These are phyloP conservation scores for Pristionchus arcanus DNA, from an alignment of 2,888 invertebrate species.

Conservation along the genomic window DNA sequence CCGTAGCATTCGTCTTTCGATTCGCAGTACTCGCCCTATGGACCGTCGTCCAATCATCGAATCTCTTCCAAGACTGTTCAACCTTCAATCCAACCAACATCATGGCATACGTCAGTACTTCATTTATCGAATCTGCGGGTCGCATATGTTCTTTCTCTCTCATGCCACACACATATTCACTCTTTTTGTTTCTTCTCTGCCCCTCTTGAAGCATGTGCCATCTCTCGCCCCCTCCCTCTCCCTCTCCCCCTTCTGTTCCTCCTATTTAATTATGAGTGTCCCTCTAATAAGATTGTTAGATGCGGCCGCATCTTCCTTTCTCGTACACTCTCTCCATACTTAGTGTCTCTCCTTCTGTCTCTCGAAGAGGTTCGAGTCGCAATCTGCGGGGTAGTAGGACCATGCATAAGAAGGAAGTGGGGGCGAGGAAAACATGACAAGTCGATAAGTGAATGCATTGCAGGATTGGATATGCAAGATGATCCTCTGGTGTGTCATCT, in stretches of 20 bases:
- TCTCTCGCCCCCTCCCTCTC: neutral
- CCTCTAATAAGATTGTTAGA: slow-evolving; percentile 49
- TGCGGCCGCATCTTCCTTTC: slow-evolving; percentile 11
- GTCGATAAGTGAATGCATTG: slow-evolving; percentile 56
- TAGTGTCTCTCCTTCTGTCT: neutral
- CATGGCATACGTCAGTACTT: slow-evolving; percentile 42
- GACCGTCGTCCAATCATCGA: slow-evolving; percentile 74
- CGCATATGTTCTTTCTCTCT: slow-evolving; percentile 40
- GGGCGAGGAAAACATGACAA: slow-evolving; percentile 33
- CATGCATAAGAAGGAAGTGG: slow-evolving; percentile 3
- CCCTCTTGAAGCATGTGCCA: neutral
- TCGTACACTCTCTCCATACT: slow-evolving; percentile 9
- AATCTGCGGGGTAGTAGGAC: neutral
- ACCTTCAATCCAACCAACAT: slow-evolving; percentile 66
- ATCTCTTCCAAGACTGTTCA: slow-evolving; percentile 76
- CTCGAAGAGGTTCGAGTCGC: neutral
- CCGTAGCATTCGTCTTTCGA: slow-evolving; percentile 81
- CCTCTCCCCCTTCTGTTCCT: slow-evolving; percentile 24
- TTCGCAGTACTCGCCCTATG: slow-evolving; percentile 79
- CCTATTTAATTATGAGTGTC: slow-evolving; percentile 49
- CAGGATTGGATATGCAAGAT: slow-evolving; percentile 83
- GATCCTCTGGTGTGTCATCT: slow-evolving; percentile 82
- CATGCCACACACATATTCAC: slow-evolving; percentile 34
- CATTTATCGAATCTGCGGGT: neutral
- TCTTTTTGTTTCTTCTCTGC: slow-evolving; percentile 15